These are phyloP conservation scores for Gnathonemus echidnorhynchus DNA, from an alignment of 2,113 vertebrate genomes.

Conservation along the genomic window DNA sequence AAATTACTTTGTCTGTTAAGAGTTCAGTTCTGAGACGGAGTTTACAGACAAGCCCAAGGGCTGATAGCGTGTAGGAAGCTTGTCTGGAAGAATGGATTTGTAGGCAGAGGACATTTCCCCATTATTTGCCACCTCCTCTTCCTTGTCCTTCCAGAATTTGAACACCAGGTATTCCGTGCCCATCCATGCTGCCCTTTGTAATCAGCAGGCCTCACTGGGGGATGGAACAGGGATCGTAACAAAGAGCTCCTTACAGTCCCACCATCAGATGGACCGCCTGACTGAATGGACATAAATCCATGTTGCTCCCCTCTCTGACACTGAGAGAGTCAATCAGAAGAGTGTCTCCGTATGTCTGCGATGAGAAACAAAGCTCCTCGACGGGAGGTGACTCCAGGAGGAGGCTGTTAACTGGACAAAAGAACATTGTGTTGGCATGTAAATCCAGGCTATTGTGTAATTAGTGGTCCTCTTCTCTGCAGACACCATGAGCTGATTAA, in stretches of 20 bases:
- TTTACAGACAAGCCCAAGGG: neutral
- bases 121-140: neutral
- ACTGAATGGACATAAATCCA: neutral
- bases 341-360: neutral
- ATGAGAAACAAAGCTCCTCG: neutral
- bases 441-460: conserved; percentile 10
- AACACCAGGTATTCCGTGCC: neutral
- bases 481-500: conserved; percentile 9
- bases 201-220: neutral
- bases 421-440: neutral
- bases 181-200: neutral
- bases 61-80: neutral
- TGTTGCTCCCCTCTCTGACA: neutral
- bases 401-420: neutral
- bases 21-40: neutral
- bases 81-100: neutral
- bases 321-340: neutral
- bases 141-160: neutral
- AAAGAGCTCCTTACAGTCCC: neutral
- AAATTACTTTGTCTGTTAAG: neutral
- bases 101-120: neutral
- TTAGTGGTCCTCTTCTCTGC: conserved; percentile 7
- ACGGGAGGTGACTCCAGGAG: neutral
- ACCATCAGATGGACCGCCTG: neutral
- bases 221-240: neutral